Evolutionary conservation across 1,140 invertebrate species (phyloP).

Genomic region (Lepidurus couesii): DNA sequence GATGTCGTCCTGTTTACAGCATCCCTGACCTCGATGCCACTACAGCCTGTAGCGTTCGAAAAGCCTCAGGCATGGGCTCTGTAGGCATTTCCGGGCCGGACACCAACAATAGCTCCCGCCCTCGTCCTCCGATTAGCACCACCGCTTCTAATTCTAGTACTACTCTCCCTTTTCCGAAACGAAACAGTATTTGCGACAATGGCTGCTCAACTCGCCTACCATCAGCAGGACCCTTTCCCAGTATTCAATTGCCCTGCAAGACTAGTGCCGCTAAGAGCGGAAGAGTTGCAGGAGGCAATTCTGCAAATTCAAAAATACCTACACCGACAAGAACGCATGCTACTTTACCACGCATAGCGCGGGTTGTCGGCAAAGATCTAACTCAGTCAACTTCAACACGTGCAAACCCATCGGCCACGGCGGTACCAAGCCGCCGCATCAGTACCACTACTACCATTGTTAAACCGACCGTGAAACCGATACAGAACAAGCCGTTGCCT

Average conservation of each 20-base stretch:
- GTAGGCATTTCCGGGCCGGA: conserved; percentile 10
- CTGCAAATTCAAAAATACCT: not conserved
- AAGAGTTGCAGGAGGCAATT: not conserved
- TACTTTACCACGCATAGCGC: not conserved
- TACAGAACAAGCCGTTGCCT: conserved; percentile 13
- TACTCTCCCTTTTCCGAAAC: not conserved
- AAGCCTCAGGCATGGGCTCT: conserved; percentile 6
- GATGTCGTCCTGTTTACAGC: conserved; percentile 12
- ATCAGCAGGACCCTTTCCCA: not conserved
- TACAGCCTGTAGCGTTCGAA: conserved; percentile 6
- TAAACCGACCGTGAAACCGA: conserved; percentile 19
- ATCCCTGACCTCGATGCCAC: conserved; percentile 7
- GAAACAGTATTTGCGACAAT: conserved; percentile 1
- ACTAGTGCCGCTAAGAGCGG: not conserved
- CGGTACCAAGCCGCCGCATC: too few relatives aligned
- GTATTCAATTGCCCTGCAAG: not conserved
- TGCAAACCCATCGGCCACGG: not conserved
- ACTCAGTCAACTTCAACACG: not conserved
- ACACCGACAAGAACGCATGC: not conserved
- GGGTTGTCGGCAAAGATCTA: not conserved
- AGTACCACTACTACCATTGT: not conserved
- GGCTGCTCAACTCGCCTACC: not conserved
- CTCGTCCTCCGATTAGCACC: not conserved
- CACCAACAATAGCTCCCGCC: conserved; percentile 8
- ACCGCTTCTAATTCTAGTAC: not conserved